Base-by-base conservation (phyloP, 2,888 invertebrate genomes). In the Hyles lineata region DNA sequence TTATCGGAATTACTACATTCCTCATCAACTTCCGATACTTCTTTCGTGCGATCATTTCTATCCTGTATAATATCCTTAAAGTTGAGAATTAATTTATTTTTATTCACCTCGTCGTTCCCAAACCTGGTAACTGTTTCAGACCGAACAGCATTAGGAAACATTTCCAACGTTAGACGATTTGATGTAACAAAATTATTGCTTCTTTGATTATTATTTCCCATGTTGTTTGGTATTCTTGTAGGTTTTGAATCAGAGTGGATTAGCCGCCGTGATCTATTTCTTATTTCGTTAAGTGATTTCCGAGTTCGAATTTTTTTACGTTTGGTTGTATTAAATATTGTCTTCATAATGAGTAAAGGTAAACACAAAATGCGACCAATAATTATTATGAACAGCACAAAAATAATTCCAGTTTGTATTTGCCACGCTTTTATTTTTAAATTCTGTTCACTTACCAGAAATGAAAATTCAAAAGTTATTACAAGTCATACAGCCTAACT, bases 51-150 rank as follows among this genome's bases (percentile, higher is more conserved):
- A n/a, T 19, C 15, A 5, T 21, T 63, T 29, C 11, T 32, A 19
- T 72, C 73, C 8, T 69, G 71, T 29, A 70, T 23, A 19, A 58
- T 43, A 69, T 70, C 76, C 35, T 80, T 80, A 29, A 80, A 77
- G 70, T 77, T 75, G 35, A 76, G 52, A 52, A 75, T 77, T 23
- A 73, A 69, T 73, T 82, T 83, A 52, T 82, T 78, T 77, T 83
- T 83, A 29, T 29, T 29, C 23, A 81, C 82, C 76, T 86, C 83
- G 76, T 80, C 77, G 70, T 88, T 77, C 29, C 80, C 61, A 43
- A 88, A 81, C 74, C 94, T 87, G 23, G 90, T 92, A 74, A 92
- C 83, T 52, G 92, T 93, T 85, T 92, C 89, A 19, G 94, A 93
- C 77, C 83, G 81, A 73, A 93, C 82, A 32, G 89, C 87, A 77